Evolutionary conservation across 2,888 invertebrate species (phyloP), one percentile per base, ranked within the genome.

Genomic region (Sepiola atlantica): DNA sequence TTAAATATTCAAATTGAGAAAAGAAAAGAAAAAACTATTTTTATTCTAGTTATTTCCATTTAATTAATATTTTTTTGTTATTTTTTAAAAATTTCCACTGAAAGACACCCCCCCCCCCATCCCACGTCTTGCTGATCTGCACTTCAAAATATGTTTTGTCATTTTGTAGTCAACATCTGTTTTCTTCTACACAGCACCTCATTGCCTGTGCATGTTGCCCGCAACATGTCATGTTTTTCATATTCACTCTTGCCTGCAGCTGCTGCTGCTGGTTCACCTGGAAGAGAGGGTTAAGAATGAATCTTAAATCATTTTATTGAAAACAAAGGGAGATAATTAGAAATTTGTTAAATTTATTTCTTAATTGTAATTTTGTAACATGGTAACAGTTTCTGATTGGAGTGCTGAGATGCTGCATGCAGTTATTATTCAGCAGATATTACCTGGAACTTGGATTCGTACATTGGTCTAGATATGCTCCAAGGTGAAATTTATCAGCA

Each of bases 201-300:
- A n/a, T 77, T 77, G 77, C 77, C 77, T 77, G 8, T 32, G 18
- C 77, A 77, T 77, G 77, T 77, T 77, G n/a, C n/a, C n/a, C n/a
- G 77, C n/a, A 77, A 77, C 77, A 77, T 77, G 77, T 77, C n/a
- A 45, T 45, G 45, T 45, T 45, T 45, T 77, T 77, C 77, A 77
- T 77, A 77, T 77, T 77, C 77, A 77, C 77, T 77, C 77, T 77
- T 77, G 77, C 77, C 77, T 77, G 77, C 32, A 16, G 77, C n/a
- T 77, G n/a, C 77, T 77, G 77, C n/a, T 77, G 45, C 45, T 45
- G 45, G 45, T 45, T 45, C 45, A 45, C 45, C 45, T 45, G 45
- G 45, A 8, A 45, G 45, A 8, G 45, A 8, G 4, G 45, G 45
- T 2, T 45, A 45, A 45, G 8, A 45, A 45, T 45, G 45, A 45